A percentile compares a stretch with the other conserved stretches of the same genome.
Conservation (phyloP, 2,797 vertebrate genomes). For the Malacoctenus gilli region DNA sequence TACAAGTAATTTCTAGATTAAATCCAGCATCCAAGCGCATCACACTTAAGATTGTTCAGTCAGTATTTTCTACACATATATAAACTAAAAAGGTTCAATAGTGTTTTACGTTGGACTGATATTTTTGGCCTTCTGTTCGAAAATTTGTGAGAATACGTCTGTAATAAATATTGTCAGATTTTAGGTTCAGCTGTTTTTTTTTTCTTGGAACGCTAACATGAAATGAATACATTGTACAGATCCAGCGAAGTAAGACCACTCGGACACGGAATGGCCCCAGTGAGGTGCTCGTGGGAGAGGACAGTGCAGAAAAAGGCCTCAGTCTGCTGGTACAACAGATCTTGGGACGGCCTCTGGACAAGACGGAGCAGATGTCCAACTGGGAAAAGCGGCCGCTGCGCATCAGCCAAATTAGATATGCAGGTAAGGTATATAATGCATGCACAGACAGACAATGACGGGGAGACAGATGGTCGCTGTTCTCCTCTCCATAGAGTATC, state of each 20-base stretch:
- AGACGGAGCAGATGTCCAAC: conserved; percentile 89
- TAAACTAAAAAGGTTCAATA: too few species aligned
- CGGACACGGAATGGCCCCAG: conserved; percentile 22
- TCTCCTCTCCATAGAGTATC: conserved; percentile 39
- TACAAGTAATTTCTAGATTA: not conserved
- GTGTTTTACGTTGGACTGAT: too few species aligned
- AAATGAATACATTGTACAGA: conserved; percentile 54
- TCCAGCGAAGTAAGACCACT: conserved; percentile 63
- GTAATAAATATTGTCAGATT: too few species aligned
- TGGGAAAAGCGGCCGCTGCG: conserved; percentile 89
- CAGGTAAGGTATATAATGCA: conserved; percentile 77
- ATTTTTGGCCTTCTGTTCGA: too few species aligned
- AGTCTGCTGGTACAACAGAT: conserved; percentile 88
- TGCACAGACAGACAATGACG: conserved; percentile 47
- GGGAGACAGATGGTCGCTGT: conserved; percentile 52
- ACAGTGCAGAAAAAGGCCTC: conserved; percentile 82
- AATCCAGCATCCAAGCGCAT: not conserved
- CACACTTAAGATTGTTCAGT: too few species aligned
- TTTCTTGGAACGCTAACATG: too few species aligned
- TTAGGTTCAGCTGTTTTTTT: too few species aligned
- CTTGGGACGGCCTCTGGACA: conserved; percentile 87
- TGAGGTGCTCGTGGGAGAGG: conserved; percentile 70
- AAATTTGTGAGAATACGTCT: too few species aligned
- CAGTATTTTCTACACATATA: too few species aligned
- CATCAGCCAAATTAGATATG: conserved; percentile 86